phyloP scores from a whole-genome alignment of 2,113 vertebrate species.

The Lagopus leucura region DNA sequence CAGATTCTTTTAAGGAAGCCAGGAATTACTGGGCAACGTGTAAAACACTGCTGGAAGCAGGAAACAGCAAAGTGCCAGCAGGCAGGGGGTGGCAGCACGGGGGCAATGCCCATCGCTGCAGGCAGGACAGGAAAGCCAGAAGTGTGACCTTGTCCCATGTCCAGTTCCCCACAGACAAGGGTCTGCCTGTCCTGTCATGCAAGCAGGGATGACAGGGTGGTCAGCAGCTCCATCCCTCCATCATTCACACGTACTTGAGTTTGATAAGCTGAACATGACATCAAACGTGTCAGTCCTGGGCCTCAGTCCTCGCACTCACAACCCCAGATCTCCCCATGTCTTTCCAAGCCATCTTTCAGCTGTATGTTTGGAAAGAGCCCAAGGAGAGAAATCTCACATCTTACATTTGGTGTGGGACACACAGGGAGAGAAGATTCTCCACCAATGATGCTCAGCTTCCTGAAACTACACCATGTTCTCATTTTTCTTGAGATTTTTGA shows the following conservation, averaged over 20 bases:
- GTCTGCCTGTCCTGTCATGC: rapidly evolving
- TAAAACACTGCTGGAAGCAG: not conserved
- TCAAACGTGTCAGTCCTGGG: not conserved
- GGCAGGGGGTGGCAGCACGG: not conserved
- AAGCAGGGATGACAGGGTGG: rapidly evolving
- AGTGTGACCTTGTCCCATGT: rapidly evolving
- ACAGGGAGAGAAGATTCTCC: not conserved
- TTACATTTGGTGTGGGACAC: not conserved
- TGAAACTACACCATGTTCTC: not conserved
- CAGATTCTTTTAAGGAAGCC: not conserved
- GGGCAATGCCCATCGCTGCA: not conserved
- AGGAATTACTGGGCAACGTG: conserved; percentile 1
- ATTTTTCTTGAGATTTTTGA: not conserved
- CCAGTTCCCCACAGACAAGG: not conserved
- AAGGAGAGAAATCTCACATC: not conserved
- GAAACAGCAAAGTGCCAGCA: conserved; percentile 1
- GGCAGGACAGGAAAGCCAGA: not conserved
- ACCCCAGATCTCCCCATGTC: not conserved
- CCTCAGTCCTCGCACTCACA: not conserved
- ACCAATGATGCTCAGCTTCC: not conserved
- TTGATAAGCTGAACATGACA: not conserved
- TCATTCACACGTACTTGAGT: not conserved
- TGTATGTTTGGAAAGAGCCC: not conserved
- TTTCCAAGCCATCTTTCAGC: not conserved
- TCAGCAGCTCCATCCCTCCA: not conserved